Evolutionary conservation across 1,140 invertebrate species (phyloP).

Genomic region (Tetraneura akinire): DNA sequence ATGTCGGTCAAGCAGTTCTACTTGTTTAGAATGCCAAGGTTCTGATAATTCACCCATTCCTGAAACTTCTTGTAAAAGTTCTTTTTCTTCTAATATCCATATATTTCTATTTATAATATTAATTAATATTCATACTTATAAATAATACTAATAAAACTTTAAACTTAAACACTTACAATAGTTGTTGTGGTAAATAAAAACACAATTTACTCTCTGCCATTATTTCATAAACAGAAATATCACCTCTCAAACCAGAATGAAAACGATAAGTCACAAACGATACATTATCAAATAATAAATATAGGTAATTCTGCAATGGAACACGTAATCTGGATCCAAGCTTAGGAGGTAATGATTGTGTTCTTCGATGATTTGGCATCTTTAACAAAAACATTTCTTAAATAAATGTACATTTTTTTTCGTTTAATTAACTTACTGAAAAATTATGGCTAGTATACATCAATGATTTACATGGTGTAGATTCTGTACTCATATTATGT

Average conservation of each 20-base stretch:
- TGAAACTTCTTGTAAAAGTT: conserved; percentile 82
- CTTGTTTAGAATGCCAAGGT: conserved; percentile 80
- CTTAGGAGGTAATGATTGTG: conserved; percentile 81
- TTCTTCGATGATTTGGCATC: conserved; percentile 73
- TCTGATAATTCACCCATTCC: conserved; percentile 83
- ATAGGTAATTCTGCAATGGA: conserved; percentile 73
- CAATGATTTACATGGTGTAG: conserved; percentile 65
- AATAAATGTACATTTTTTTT: background rate
- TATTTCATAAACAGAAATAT: conserved; percentile 90
- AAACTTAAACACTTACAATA: conserved; percentile 71
- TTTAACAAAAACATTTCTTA: conserved; percentile 55
- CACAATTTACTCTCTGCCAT: conserved; percentile 88
- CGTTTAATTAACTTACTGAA: conserved; percentile 22
- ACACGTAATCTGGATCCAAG: conserved; percentile 78
- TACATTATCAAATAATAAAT: conserved; percentile 75
- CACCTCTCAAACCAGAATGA: conserved; percentile 85
- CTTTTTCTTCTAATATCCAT: conserved; percentile 90
- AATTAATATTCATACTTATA: conserved; percentile 55
- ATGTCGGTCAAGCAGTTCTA: conserved; percentile 80
- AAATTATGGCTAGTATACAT: conserved; percentile 42
- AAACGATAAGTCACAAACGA: conserved; percentile 84
- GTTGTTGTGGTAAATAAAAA: conserved; percentile 82
- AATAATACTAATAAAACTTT: background rate
- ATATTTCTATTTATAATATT: conserved; percentile 67
- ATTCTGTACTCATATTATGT: conserved; percentile 69